A percentile compares a stretch with the other conserved stretches of the same genome.
Conservation (phyloP, 2,888 invertebrate species). For the Lobophora halterata region DNA sequence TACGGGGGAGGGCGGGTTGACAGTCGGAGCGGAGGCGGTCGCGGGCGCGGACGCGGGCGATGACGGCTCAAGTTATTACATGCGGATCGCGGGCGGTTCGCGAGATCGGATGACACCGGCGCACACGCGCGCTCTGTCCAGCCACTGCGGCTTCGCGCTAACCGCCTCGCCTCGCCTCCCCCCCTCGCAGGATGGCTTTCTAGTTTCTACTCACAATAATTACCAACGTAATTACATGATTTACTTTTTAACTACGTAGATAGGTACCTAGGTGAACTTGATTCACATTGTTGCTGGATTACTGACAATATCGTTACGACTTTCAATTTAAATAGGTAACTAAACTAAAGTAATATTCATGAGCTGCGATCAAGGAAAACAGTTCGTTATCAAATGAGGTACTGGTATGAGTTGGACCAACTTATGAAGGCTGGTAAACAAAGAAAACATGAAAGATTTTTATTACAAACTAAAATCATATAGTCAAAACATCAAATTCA, state of each 20-base stretch:
- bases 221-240: slow-evolving; percentile 59
- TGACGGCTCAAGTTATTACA: slow-evolving; percentile 27
- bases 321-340: no score
- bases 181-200: slow-evolving; percentile 47
- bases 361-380: slow-evolving; percentile 5
- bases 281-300: slow-evolving; percentile 34
- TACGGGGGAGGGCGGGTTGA: slow-evolving; percentile 48
- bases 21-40: slow-evolving; percentile 42
- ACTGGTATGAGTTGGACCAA: neutral
- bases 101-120: slow-evolving; percentile 33
- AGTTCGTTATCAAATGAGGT: slow-evolving; percentile 3
- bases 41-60: slow-evolving; percentile 42
- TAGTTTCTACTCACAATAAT: slow-evolving; percentile 58
- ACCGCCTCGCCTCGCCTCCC: slow-evolving; percentile 38
- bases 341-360: no score
- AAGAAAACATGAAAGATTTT: no score
- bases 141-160: slow-evolving; percentile 52
- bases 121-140: slow-evolving; percentile 35
- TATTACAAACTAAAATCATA: no score
- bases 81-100: slow-evolving; percentile 5
- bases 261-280: no score
- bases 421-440: no score
- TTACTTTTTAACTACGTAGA: slow-evolving; percentile 42
- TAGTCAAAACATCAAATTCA: no score
- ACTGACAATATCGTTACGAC: slow-evolving; percentile 24